Evolutionary conservation across 2,113 vertebrate genomes (phyloP).

Genomic region (Beaufortia kweichowensis): DNA sequence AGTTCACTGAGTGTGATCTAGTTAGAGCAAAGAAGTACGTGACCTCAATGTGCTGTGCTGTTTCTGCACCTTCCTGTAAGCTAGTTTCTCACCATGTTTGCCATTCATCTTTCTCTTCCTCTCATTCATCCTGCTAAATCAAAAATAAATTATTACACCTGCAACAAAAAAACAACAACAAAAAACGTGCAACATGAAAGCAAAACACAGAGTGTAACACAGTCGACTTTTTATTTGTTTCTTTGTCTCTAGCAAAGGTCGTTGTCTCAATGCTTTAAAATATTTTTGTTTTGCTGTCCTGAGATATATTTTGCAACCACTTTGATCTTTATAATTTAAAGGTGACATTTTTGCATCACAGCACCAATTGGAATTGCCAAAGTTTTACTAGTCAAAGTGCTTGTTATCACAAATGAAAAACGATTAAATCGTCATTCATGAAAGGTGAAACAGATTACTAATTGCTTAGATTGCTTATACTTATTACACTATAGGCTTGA

Average conservation of each 20-base stretch:
- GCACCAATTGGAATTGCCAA: too few relatives aligned
- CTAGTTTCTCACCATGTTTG: slow-evolving; percentile 30
- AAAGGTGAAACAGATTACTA: too few relatives aligned
- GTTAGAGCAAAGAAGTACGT: slow-evolving; percentile 26
- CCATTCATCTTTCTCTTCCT: slow-evolving; percentile 30
- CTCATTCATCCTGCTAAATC: slow-evolving; percentile 18
- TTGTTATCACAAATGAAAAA: too few relatives aligned
- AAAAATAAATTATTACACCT: slow-evolving; percentile 1
- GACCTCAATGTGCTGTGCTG: slow-evolving; percentile 41
- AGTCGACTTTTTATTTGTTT: background rate
- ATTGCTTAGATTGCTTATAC: background rate
- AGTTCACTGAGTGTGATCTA: slow-evolving; percentile 11
- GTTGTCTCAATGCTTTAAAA: background rate
- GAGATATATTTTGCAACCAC: too few relatives aligned
- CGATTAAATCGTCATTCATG: too few relatives aligned
- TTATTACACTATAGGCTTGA: background rate
- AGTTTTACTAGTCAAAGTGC: too few relatives aligned
- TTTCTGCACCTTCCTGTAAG: slow-evolving; percentile 35
- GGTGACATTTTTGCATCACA: too few relatives aligned
- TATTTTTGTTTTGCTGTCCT: background rate
- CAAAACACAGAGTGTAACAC: background rate
- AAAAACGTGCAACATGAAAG: slow-evolving; percentile 3
- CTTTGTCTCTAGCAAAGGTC: background rate
- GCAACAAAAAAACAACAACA: background rate
- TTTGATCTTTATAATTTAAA: too few relatives aligned